These are phyloP conservation scores for Drosophila seguyi DNA, from an alignment of 1,140 invertebrate species.

Conservation along the genomic window DNA sequence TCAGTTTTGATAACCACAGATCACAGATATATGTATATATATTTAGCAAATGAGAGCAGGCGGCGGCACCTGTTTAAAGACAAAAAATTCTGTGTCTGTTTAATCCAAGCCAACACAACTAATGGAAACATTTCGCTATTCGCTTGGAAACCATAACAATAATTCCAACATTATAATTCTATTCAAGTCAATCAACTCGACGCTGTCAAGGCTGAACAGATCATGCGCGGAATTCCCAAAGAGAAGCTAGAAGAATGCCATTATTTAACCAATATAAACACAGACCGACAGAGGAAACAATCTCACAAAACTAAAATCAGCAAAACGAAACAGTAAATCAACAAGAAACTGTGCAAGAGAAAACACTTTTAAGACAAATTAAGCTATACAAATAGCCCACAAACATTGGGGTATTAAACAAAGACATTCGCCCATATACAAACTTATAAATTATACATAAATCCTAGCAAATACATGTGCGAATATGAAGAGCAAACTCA, in stretches of 20 bases:
- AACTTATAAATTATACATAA: conserved; percentile 22
- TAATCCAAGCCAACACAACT: conserved; percentile 19
- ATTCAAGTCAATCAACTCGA: conserved; percentile 53
- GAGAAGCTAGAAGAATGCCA: conserved; percentile 10
- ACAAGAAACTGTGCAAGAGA: conserved; percentile 36
- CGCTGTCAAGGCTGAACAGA: conserved; percentile 48
- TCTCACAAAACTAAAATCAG: conserved; percentile 29
- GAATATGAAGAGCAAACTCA: conserved; percentile 34
- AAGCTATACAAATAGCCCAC: conserved; percentile 38
- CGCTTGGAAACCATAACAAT: conserved; percentile 35
- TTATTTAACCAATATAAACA: conserved; percentile 33
- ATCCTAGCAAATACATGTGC: conserved; percentile 8
- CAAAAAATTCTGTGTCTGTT: conserved; percentile 8
- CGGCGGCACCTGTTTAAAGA: conserved; percentile 68
- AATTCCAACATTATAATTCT: conserved; percentile 12
- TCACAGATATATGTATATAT: conserved; percentile 26
- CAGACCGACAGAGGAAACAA: conserved; percentile 19
- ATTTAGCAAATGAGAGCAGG: conserved; percentile 42
- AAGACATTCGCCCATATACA: conserved; percentile 14
- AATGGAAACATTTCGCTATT: conserved; percentile 42
- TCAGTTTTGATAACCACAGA: conserved; percentile 15
- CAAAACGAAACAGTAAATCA: conserved; percentile 40
- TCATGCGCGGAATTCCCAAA: conserved; percentile 24
- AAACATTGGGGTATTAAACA: conserved; percentile 36
- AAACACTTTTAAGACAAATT: conserved; percentile 56